Base-by-base conservation (phyloP, 2,113 vertebrate genomes). In the Halichoerus grypus region DNA sequence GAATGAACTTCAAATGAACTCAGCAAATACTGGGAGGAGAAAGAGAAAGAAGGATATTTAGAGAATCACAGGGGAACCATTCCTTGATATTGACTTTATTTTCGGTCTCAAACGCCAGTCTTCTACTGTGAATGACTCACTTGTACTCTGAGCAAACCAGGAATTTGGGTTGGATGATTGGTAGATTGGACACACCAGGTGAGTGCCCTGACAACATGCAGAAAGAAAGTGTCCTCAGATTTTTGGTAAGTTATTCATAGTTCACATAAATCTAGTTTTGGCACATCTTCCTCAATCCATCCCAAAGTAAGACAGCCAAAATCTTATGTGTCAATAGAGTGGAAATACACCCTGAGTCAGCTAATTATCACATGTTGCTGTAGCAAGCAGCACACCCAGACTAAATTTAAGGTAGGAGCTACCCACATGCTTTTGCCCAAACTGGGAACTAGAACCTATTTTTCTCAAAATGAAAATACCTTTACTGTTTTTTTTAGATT, bases 391-490 rank as follows among this genome's bases (percentile, higher is more conserved):
- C 53, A 85, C 7, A 16, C 83, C 74, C 84, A 82, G 77, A 26
- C 76, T 65, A 61, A 49, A 81, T 84, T 39, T 55, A 61, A 71
- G 6, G 46, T 46, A 18, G 15, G 39, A 94, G 24, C 28, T 49
- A 33, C 59, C 85, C n/a, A 72, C n/a, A 7, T 39, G 63, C 16
- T 76, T 90, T 83, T 31, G 3, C 19, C 49, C 71, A 79, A 79
- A 63, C 4, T 86, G 53, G 57, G 42, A 94, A 22, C 74, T 53
- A 12, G 31, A 77, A 92, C 69, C 61, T 67, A 53, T 77, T 91
- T 97, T 95, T 28, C 63, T 92, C 65, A 94, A 88, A 88, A 67
- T 88, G 77, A 65, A 97, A 96, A 85, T 93, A 67, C 26, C 55
- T 93, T 94, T 19, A 59, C 11, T 71, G 12, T 14, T 85, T 67